Percentiles rank a stretch among this genome's conserved stretches.
Evolutionary conservation across 2,113 vertebrate genomes (phyloP).

Genomic region (Girardinichthys multiradiatus): DNA sequence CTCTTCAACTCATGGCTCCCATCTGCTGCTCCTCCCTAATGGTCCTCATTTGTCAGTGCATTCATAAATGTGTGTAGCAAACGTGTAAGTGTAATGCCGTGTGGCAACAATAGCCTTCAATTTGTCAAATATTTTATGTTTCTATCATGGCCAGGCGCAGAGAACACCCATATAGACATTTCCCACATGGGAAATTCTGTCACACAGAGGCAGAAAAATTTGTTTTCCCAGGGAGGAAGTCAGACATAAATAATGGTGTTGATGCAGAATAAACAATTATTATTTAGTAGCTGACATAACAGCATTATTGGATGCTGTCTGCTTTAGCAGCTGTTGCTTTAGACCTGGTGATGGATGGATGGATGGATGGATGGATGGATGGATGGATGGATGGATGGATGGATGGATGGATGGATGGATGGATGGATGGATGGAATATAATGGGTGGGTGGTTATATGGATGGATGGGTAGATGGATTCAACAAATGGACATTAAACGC

Average conservation of each 20-base stretch:
- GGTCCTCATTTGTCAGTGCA: constrained; percentile 24
- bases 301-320: constrained; percentile 31
- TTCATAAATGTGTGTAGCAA: constrained; percentile 23
- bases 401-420: background rate
- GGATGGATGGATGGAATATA: background rate
- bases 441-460: background rate
- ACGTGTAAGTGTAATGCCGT: constrained; percentile 26
- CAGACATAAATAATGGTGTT: constrained; percentile 38
- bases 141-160: constrained; percentile 5
- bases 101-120: constrained; percentile 14
- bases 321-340: constrained; percentile 3
- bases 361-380: constrained; percentile 12
- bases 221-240: constrained; percentile 32
- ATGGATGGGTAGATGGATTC: background rate
- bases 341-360: no score
- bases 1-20: constrained; percentile 11
- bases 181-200: constrained; percentile 44
- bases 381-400: constrained; percentile 7
- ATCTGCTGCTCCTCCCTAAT: constrained; percentile 33
- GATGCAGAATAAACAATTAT: constrained; percentile 53
- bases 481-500: background rate
- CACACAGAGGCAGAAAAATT: constrained; percentile 46
- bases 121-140: constrained; percentile 34
- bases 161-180: constrained; percentile 39
- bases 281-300: constrained; percentile 40